These are phyloP conservation scores for Melitaea cinxia DNA, from an alignment of 1,140 invertebrate species.

Conservation along the genomic window DNA sequence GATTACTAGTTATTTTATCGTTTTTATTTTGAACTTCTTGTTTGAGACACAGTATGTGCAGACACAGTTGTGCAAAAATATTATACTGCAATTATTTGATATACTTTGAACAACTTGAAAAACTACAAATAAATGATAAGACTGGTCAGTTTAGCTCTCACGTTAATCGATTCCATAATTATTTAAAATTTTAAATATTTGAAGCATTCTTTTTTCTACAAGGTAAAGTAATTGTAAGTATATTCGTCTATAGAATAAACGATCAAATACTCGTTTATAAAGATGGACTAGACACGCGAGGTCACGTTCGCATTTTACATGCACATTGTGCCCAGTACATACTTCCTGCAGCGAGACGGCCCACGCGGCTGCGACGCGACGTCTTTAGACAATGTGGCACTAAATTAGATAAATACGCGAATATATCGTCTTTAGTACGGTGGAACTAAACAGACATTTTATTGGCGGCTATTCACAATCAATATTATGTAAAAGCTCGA, in stretches of 20 bases:
- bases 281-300: constrained; percentile 25
- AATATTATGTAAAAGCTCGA: neutral
- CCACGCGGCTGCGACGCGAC: constrained; percentile 24
- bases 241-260: neutral
- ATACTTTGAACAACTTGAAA: too few relatives aligned
- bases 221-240: too few relatives aligned
- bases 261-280: constrained; percentile 15
- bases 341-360: constrained; percentile 28
- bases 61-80: too few relatives aligned
- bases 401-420: constrained; percentile 42
- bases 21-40: too few relatives aligned
- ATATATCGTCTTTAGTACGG: constrained; percentile 25
- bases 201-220: too few relatives aligned
- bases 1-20: too few relatives aligned
- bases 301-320: constrained; percentile 50
- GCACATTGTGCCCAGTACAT: constrained; percentile 30
- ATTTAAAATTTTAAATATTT: too few relatives aligned
- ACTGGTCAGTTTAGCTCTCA: too few relatives aligned
- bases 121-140: too few relatives aligned
- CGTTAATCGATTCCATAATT: too few relatives aligned
- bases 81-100: too few relatives aligned
- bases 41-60: too few relatives aligned
- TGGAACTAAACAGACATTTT: constrained; percentile 28
- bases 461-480: constrained; percentile 11
- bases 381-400: constrained; percentile 35